Evolutionary conservation across 2,888 invertebrate species (phyloP).

Genomic region (Tanypteryx hageni): DNA sequence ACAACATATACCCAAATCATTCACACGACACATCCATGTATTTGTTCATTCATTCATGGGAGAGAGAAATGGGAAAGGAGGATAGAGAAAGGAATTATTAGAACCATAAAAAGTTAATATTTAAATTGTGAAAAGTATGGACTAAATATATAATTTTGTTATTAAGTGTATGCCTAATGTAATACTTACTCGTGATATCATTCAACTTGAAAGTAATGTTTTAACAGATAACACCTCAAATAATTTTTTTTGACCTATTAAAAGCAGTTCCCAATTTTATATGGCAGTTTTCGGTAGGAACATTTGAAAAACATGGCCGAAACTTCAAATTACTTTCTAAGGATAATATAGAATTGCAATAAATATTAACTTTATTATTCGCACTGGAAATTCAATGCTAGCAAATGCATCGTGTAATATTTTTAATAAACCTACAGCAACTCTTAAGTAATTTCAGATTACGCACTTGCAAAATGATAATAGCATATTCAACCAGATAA

Average conservation of each 20-base stretch:
- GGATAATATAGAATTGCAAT: too few species aligned
- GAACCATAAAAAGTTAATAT: conserved; percentile 17
- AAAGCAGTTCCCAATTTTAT: neutral
- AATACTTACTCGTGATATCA: neutral
- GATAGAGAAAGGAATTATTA: conserved; percentile 18
- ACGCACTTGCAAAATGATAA: too few species aligned
- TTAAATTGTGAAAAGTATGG: neutral
- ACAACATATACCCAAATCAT: neutral
- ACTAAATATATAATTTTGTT: neutral
- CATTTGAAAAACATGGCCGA: too few species aligned
- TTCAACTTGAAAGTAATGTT: neutral
- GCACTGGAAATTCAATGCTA: too few species aligned
- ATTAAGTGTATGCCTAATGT: neutral
- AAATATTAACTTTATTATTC: too few species aligned
- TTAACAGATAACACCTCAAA: neutral
- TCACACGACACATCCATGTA: neutral
- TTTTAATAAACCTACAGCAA: too few species aligned
- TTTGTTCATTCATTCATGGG: conserved; percentile 44
- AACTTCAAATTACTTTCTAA: too few species aligned
- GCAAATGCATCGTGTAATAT: too few species aligned
- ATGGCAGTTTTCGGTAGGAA: too few species aligned
- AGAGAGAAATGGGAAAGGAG: conserved; percentile 41
- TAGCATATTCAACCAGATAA: too few species aligned
- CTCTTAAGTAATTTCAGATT: too few species aligned
- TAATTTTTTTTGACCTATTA: neutral